phyloP scores from a whole-genome alignment of 2,888 invertebrate genomes.

The Strigamia maritima region DNA sequence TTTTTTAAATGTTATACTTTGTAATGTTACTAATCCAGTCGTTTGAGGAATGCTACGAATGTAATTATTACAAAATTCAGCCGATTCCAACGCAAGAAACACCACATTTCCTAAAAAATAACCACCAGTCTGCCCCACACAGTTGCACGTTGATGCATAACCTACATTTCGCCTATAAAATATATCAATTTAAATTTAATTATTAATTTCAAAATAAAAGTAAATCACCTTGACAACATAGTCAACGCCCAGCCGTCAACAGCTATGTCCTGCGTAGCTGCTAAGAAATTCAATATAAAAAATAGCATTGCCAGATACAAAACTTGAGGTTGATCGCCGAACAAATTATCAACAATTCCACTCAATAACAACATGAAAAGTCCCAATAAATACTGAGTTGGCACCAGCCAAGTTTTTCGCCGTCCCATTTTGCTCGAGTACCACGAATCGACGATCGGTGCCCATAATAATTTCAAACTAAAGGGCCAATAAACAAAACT shows the following conservation, averaged over 20 bases:
- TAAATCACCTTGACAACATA: slow-evolving; percentile 80
- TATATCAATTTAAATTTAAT: background rate
- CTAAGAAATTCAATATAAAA: slow-evolving; percentile 88
- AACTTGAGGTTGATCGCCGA: slow-evolving; percentile 66
- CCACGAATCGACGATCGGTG: slow-evolving; percentile 93
- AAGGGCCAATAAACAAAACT: slow-evolving; percentile 74
- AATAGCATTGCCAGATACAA: slow-evolving; percentile 77
- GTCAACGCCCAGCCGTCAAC: slow-evolving; percentile 99
- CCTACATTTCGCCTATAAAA: slow-evolving; percentile 79
- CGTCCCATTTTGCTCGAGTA: slow-evolving; percentile 81
- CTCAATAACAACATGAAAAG: slow-evolving; percentile 86
- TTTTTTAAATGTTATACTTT: too few species aligned
- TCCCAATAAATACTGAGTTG: slow-evolving; percentile 84
- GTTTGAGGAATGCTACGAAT: slow-evolving; percentile 68
- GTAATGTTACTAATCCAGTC: slow-evolving; percentile 57
- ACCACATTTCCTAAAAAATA: slow-evolving; percentile 95
- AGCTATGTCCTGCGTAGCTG: slow-evolving; percentile 98
- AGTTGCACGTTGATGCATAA: slow-evolving; percentile 98
- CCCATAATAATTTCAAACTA: slow-evolving; percentile 91
- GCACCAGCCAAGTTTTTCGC: slow-evolving; percentile 84
- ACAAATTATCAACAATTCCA: slow-evolving; percentile 67
- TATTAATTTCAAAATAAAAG: background rate
- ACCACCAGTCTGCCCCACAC: slow-evolving; percentile 96
- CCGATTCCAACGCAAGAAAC: slow-evolving; percentile 92
- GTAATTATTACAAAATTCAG: slow-evolving; percentile 92